Evolutionary conservation across 1,140 invertebrate species (phyloP).

Genomic region (Rhizoglyphus robini): DNA sequence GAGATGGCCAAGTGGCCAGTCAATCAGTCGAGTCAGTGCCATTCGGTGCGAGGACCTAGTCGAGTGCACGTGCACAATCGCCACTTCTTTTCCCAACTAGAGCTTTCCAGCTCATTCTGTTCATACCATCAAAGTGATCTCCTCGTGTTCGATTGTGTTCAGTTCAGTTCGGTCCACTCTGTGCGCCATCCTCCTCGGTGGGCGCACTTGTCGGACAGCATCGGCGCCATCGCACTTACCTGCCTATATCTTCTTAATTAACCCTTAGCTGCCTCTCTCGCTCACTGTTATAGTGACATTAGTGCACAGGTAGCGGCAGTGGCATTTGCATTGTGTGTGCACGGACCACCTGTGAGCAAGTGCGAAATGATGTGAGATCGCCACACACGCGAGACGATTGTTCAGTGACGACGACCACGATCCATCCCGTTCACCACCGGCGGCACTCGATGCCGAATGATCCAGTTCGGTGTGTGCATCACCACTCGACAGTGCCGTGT

Average conservation of each 20-base stretch:
- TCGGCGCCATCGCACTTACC: neutral
- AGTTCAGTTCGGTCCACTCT: neutral
- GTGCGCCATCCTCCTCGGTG: neutral
- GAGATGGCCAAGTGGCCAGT: neutral
- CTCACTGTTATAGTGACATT: neutral
- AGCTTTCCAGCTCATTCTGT: neutral
- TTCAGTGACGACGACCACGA: no score
- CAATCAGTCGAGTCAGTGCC: neutral
- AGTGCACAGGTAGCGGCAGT: no score
- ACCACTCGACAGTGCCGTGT: no score
- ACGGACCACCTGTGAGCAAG: no score
- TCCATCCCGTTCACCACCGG: no score
- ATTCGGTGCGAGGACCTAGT: neutral
- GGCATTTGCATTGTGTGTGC: neutral
- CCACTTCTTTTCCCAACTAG: neutral
- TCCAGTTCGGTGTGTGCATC: no score
- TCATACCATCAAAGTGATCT: neutral
- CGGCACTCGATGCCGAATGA: no score
- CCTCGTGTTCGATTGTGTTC: neutral
- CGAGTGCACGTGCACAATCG: neutral
- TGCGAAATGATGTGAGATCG: no score
- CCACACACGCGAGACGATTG: no score
- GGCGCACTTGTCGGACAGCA: neutral
- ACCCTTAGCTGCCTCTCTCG: neutral
- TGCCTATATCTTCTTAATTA: neutral